Evolutionary conservation across 2,888 invertebrate genomes (phyloP), one percentile per base, ranked within the genome.

Genomic region (Coelinius sp.): DNA sequence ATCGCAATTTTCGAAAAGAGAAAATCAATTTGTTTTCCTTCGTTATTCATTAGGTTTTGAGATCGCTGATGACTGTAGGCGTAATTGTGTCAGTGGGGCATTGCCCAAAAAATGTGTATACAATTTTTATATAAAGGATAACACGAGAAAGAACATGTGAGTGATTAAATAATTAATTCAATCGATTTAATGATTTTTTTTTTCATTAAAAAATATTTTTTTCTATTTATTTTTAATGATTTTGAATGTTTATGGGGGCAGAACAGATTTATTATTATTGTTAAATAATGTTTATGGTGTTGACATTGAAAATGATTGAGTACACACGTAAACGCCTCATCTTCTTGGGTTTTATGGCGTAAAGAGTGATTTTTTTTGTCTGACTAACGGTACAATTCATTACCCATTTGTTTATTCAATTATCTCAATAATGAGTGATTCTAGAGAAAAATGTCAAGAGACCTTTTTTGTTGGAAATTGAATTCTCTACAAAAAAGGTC

Each of bases 81-180:
- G 84, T 25, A 71, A 77, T 4, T 84, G 84, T 66, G 68, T 52
- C 49, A 63, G 66, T 38, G 77, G 75, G 35, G 44, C 68, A 6
- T 52, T 71, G 17, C 73, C 77, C 24, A 77, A 68, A 73, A 82
- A 72, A 17, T 84, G 84, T 74, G 70, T 74, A 20, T 83, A 81
- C 65, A 75, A 78, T 68, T 84, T 84, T 71, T 73, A 75, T 69
- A 76, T 83, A 38, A 76, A 67, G 44, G 75, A 77, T 75, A 70
- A 74, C 22, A 64, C 41, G 5, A 62, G 27, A 10, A 22, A 62
- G 20, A 73, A 67, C 53, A 79, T 79, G 82, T 82, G 59, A 80
- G 78, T 71, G 20, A 25, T n/a, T n/a, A n/a, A n/a, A n/a, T n/a
- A n/a, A n/a, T n/a, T n/a, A n/a, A n/a, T n/a, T n/a, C n/a, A n/a